Conservation (phyloP, 2,888 invertebrate genomes). For the Rhaphigaster nebulosa region DNA sequence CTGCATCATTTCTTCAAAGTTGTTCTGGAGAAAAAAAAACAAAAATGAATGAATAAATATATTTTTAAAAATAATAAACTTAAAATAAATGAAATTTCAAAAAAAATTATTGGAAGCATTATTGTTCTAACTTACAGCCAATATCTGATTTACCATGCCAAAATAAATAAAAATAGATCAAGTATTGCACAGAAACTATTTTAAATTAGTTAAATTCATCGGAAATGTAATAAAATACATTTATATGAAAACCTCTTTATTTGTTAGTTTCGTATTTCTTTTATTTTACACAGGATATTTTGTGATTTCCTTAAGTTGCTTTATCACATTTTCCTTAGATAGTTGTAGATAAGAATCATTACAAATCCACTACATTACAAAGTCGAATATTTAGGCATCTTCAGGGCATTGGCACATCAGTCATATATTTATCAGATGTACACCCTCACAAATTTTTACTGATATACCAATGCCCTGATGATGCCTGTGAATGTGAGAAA, state of each 20-base stretch:
- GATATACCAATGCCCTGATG: too few species aligned
- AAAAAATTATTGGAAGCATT: not conserved
- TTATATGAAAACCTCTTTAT: not conserved
- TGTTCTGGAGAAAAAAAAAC: slow-evolving; percentile 75
- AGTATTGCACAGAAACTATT: not conserved
- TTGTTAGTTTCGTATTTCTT: not conserved
- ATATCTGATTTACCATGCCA: not conserved
- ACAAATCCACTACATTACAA: not conserved
- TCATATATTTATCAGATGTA: too few species aligned
- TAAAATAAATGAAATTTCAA: not conserved
- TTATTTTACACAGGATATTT: not conserved
- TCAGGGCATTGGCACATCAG: too few species aligned
- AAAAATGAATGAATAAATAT: not conserved
- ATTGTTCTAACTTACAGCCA: not conserved
- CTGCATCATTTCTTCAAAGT: slow-evolving; percentile 95
- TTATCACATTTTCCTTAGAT: not conserved
- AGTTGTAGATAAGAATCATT: not conserved
- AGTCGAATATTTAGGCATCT: too few species aligned
- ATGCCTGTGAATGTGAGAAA: too few species aligned
- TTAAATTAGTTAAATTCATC: not conserved
- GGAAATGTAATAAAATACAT: not conserved
- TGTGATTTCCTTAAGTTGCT: not conserved
- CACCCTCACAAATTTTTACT: too few species aligned
- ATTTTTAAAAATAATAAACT: not conserved
- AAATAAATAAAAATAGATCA: not conserved